Evolutionary conservation across 92 coral and sea anemone species (phyloP), one percentile per base, ranked within the genome.

Genomic region (Paramuricea clavata): DNA sequence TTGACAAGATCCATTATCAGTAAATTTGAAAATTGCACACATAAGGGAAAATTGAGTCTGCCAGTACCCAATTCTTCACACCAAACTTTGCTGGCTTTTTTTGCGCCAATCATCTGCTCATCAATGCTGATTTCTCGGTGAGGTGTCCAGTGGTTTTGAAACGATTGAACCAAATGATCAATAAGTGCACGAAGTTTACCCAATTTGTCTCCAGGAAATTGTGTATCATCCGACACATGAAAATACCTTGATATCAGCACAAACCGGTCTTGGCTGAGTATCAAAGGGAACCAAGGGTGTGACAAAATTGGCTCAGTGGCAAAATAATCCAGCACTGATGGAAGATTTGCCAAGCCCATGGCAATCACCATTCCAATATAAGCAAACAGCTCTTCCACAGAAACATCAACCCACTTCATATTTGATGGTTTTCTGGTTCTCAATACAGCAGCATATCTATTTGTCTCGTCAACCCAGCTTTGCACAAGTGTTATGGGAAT

Each of bases 121-220:
- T 91, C 94, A 81, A 91, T 64, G 41, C 90, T 81, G 41, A 90
- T 73, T 81, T 90, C 87, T 70, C 83, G 93, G 22, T 82, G 83
- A 15, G 87, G 90, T 47, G 91, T 73, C 88, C 74, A 87, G 12
- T 81, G 85, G 30, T 76, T 71, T 0, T 82, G 32, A 76, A 76
- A 88, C 3, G 43, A n/a, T 49, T 9, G 35, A 17, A 73, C 34
- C 34, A 88, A 50, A 67, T 61, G 76, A 73, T 88, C 91, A 52
- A 56, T 16, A 12, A 78, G 54, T 12, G 69, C 26, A 12, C 91
- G 61, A 43, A 88, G n/a, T 41, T 72, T 88, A 17, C 30, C 52
- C 49, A 81, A 83, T 47, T 88, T 88, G 65, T 88, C 88, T 8
- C 42, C 43, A 15, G 68, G 83, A 1, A 12, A 52, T 78, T 52